These are phyloP conservation scores for Rhinoderma darwinii DNA, from an alignment of 2,113 vertebrate species.

Conservation along the genomic window DNA sequence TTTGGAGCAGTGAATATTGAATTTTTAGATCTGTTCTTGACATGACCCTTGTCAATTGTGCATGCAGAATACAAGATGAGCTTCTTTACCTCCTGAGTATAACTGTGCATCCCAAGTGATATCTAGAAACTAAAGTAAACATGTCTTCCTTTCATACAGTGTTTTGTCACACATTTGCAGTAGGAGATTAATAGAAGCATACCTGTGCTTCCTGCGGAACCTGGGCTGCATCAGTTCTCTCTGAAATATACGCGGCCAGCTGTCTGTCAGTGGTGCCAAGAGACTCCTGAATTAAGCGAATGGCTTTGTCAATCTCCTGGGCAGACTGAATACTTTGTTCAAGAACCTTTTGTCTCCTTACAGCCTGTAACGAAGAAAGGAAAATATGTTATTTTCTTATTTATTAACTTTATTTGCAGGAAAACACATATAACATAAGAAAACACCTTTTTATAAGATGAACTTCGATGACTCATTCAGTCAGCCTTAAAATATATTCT, in stretches of 20 bases:
- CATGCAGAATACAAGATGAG: neutral
- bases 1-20: neutral
- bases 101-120: neutral
- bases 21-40: conserved; percentile 19
- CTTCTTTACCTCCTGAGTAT: neutral
- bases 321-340: conserved; percentile 87
- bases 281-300: conserved; percentile 88
- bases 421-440: conserved; percentile 26
- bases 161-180: neutral
- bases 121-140: neutral
- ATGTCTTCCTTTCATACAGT: neutral
- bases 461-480: conserved; percentile 74
- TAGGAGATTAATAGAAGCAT: conserved; percentile 57
- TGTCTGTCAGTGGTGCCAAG: conserved; percentile 87
- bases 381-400: conserved; percentile 50
- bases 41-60: neutral
- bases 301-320: conserved; percentile 89
- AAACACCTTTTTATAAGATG: conserved; percentile 81
- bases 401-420: neutral
- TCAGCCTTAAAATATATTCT: conserved; percentile 50
- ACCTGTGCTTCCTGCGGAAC: conserved; percentile 96
- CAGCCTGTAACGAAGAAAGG: conserved; percentile 74
- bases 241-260: conserved; percentile 81
- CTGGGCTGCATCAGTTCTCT: conserved; percentile 92
- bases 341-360: conserved; percentile 86